phyloP scores from a whole-genome alignment of 2,113 vertebrate species.

The Thomomys bottae region DNA sequence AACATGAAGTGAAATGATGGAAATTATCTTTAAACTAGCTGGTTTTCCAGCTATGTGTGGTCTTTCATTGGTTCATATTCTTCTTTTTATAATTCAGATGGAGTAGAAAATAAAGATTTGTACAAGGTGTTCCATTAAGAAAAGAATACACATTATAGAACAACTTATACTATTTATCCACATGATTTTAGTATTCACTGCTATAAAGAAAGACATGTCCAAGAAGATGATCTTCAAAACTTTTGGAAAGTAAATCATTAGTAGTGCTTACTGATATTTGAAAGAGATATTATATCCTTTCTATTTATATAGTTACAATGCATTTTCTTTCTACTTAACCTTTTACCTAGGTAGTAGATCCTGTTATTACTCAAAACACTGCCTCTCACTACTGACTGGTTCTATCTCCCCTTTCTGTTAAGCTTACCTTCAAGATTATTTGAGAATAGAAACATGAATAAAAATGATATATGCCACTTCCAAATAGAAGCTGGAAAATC shows the following conservation, averaged over 20 bases:
- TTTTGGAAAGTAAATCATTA: background rate
- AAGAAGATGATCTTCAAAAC: background rate
- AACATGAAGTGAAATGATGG: background rate
- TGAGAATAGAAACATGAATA: slow-evolving; percentile 30
- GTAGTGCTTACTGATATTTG: background rate
- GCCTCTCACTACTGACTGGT: background rate
- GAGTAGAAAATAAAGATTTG: slow-evolving; percentile 10
- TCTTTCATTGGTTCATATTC: background rate
- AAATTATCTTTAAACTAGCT: background rate
- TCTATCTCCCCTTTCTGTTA: background rate
- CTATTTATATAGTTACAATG: background rate
- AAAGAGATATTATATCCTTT: background rate
- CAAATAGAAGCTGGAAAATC: slow-evolving; percentile 7
- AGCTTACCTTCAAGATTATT: background rate
- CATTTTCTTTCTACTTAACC: background rate
- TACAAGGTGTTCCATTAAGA: background rate
- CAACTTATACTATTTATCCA: slow-evolving; percentile 5
- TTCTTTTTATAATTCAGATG: slow-evolving; percentile 27
- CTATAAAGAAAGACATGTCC: background rate
- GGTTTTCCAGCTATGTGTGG: background rate
- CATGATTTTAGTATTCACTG: background rate
- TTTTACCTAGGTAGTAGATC: background rate
- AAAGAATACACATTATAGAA: slow-evolving; percentile 38
- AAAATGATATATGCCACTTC: background rate
- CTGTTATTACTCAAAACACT: background rate